Conservation (phyloP, 2,797 vertebrate genomes). For the Avahi laniger region DNA sequence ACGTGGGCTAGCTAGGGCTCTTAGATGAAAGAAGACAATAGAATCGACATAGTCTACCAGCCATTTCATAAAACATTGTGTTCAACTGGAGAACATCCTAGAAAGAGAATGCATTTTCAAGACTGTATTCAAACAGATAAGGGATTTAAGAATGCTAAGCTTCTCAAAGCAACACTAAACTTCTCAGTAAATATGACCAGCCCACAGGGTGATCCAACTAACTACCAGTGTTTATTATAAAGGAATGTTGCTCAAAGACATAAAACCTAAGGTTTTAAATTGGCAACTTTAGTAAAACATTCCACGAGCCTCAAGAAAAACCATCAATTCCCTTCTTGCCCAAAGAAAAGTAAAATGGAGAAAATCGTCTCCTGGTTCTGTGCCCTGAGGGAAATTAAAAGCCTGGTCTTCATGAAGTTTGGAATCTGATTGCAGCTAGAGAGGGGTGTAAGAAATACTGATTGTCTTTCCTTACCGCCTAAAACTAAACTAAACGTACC, state of each 20-base stretch:
- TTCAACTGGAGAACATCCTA: neutral
- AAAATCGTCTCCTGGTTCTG: constrained; percentile 34
- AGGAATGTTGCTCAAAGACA: constrained; percentile 45
- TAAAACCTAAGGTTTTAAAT: constrained; percentile 28
- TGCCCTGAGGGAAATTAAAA: constrained; percentile 36
- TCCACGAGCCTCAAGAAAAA: constrained; percentile 47
- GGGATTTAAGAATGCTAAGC: neutral
- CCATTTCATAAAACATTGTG: neutral
- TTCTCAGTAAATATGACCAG: neutral
- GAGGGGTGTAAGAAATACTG: neutral
- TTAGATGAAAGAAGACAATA: neutral
- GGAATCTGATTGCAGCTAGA: constrained; percentile 21
- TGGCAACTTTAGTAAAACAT: neutral
- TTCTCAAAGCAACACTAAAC: constrained; percentile 17
- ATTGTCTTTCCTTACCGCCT: constrained; percentile 4
- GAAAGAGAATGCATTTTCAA: neutral
- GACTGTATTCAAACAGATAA: constrained; percentile 4
- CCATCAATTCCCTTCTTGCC: neutral
- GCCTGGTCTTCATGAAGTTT: constrained; percentile 15
- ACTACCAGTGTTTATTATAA: neutral
- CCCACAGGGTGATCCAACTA: neutral
- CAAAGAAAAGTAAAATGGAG: constrained; percentile 45
- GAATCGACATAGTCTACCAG: neutral
- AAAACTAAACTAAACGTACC: neutral
- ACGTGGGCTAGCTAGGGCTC: neutral